Conservation (phyloP, 2,113 vertebrate species). For the Oxyura jamaicensis region DNA sequence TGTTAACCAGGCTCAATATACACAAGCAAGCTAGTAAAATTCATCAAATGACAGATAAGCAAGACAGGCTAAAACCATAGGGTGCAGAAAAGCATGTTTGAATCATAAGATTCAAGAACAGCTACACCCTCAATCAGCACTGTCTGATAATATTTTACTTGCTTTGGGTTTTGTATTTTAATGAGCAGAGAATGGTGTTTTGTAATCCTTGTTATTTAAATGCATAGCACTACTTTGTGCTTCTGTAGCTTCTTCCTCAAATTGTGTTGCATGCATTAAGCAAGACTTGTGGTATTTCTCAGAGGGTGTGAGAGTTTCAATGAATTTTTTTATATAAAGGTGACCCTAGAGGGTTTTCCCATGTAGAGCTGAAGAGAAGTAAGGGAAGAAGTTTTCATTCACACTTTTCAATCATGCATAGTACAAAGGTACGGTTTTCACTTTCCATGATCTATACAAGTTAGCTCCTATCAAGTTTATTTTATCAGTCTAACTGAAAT, state of each 20-base stretch:
- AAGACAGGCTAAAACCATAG: neutral
- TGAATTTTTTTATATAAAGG: neutral
- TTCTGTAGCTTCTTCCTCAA: neutral
- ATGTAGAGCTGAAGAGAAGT: neutral
- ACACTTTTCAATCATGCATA: neutral
- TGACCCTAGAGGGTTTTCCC: neutral
- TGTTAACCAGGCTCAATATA: neutral
- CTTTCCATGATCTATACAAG: neutral
- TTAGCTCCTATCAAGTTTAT: neutral
- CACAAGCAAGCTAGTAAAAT: neutral
- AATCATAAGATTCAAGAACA: conserved; percentile 10
- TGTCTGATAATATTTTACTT: conserved; percentile 47
- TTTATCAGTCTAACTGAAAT: neutral
- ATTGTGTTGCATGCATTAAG: rapidly evolving
- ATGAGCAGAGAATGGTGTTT: conserved; percentile 21
- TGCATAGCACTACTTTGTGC: neutral
- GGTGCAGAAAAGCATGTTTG: neutral
- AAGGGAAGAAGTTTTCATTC: neutral
- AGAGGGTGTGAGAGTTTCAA: neutral
- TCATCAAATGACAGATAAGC: conserved; percentile 10
- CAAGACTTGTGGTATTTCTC: neutral
- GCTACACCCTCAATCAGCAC: neutral
- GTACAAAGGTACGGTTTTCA: neutral
- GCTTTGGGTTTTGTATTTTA: conserved; percentile 25
- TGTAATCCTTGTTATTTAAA: conserved; percentile 32